Evolutionary conservation across 2,888 invertebrate genomes (phyloP), one percentile per base, ranked within the genome.

Genomic region (Buathra laborator): DNA sequence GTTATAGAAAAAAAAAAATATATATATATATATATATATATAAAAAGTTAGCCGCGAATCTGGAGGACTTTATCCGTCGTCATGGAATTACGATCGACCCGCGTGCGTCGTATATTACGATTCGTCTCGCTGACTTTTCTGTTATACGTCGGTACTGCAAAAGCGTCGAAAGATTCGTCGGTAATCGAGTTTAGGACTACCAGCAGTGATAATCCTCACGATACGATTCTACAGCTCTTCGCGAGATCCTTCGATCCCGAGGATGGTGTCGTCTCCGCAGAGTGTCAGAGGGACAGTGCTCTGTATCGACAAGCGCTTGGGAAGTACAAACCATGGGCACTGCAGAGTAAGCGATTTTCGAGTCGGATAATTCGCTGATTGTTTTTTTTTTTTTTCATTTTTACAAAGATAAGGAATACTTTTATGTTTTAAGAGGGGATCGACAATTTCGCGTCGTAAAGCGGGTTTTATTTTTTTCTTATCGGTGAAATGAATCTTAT

Each of bases 321-420:
- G 0, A 85, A 81, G 7, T 93, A 92, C 74, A 83, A 88, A 53
- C 90, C 92, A 0, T 93, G 93, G 93, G 93, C 93, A 1, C 85
- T 93, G 43, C 89, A 92, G 78, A 93, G 93, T 93, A 81, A 90
- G 93, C 90, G 5, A 59, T 44, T 43, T 16, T 9, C 10, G n/a
- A 51, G n/a, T n/a, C 48, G 64, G 71, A 64, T 9, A 64, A 32
- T 24, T 24, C 2, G 24, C 24, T 24, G 2, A 24, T 24, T 3
- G 10, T 43, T 37, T 44, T 9, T 66, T 19, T 37, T 66, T 16
- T n/a, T 64, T 12, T 43, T 3, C 29, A n/a, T 16, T n/a, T 64
- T 12, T 43, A 9, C 29, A 32, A 37, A 14, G 32, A 32, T 37
- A n/a, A 64, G 12, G 12, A 12, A 10, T n/a, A 4, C 9, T 48